Evolutionary conservation across 1,140 invertebrate species (phyloP).

Genomic region (Campoletis sonorensis): DNA sequence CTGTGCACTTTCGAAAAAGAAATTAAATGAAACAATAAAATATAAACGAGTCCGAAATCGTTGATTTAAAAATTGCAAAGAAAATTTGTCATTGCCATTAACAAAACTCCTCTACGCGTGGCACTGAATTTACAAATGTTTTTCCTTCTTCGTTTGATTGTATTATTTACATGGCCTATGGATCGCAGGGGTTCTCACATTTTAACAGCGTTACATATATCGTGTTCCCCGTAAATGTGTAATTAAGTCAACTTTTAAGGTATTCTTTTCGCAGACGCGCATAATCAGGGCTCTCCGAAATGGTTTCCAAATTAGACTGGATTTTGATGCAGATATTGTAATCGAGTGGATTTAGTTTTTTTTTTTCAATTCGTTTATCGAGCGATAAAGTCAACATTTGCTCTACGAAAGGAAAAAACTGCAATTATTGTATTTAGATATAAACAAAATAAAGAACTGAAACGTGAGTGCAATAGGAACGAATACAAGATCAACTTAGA

Average conservation of each 20-base stretch:
- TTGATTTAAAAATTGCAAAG: background rate
- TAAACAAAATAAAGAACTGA: too few relatives aligned
- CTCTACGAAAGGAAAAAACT: too few relatives aligned
- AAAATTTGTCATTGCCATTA: background rate
- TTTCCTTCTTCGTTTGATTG: background rate
- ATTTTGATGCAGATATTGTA: too few relatives aligned
- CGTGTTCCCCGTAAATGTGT: background rate
- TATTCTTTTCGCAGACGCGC: too few relatives aligned
- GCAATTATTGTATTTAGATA: too few relatives aligned
- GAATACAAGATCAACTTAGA: too few relatives aligned
- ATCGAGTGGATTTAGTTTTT: too few relatives aligned
- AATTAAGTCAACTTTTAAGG: background rate
- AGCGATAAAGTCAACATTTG: too few relatives aligned
- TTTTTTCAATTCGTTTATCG: too few relatives aligned
- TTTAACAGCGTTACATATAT: background rate
- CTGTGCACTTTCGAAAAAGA: background rate
- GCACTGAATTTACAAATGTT: slow-evolving; percentile 9
- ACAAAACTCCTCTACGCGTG: background rate
- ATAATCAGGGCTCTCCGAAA: too few relatives aligned
- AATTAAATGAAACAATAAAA: background rate
- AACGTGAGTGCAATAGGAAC: too few relatives aligned
- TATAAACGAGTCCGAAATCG: background rate
- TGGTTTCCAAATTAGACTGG: too few relatives aligned
- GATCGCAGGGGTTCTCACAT: background rate
- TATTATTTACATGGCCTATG: slow-evolving; percentile 16